Evolutionary conservation across 2,113 vertebrate species (phyloP).

Genomic region (Neofelis nebulosa): DNA sequence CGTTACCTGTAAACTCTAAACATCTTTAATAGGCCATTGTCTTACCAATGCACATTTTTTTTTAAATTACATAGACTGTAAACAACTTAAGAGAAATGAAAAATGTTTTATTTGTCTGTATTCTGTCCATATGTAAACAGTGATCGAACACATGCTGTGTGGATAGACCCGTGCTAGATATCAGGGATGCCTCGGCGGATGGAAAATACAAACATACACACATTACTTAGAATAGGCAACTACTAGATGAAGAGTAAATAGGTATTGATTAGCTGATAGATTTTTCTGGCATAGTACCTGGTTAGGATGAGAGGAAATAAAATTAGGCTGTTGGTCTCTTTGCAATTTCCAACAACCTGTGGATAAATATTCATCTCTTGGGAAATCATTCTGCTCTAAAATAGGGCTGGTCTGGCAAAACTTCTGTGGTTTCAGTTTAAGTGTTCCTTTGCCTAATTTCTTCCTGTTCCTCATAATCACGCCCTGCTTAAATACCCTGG

Average conservation of each 20-base stretch:
- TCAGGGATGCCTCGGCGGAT: neutral
- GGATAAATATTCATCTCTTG: slow-evolving; percentile 20
- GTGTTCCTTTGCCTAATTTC: neutral
- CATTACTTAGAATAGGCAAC: neutral
- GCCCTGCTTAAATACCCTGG: neutral
- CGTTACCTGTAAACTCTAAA: neutral
- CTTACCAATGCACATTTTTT: neutral
- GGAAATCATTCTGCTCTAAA: slow-evolving; percentile 38
- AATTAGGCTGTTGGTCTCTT: slow-evolving; percentile 22
- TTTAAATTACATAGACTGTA: neutral
- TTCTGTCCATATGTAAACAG: neutral
- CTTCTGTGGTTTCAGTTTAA: neutral
- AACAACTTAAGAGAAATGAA: neutral
- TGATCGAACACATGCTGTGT: neutral
- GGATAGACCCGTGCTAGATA: neutral
- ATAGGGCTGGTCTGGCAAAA: neutral
- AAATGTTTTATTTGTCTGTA: neutral
- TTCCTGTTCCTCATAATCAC: neutral
- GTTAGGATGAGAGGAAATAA: slow-evolving; percentile 54
- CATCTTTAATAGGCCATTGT: neutral
- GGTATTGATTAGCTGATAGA: slow-evolving; percentile 40
- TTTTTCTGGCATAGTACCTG: slow-evolving; percentile 22
- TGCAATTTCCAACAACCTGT: slow-evolving; percentile 23
- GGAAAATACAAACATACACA: neutral
- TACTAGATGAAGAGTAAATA: slow-evolving; percentile 20